These are phyloP conservation scores for Chironomus riparius DNA, from an alignment of 2,888 invertebrate species.

Conservation along the genomic window DNA sequence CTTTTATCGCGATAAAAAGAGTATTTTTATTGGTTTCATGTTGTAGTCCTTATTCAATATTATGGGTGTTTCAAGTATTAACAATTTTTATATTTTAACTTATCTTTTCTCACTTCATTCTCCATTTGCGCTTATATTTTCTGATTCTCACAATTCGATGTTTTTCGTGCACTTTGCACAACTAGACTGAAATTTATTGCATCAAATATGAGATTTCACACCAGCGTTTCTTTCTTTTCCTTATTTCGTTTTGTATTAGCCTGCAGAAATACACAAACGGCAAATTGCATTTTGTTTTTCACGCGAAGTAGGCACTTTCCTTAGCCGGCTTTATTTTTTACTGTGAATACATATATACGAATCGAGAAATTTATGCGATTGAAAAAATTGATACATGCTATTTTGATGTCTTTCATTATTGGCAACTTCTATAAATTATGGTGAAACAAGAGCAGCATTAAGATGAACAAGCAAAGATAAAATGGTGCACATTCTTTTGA, in stretches of 20 bases:
- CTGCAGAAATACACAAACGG: constrained; percentile 5
- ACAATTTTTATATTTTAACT: constrained; percentile 10
- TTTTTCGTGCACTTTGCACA: constrained; percentile 22
- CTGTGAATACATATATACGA: not conserved
- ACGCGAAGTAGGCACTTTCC: constrained; percentile 1
- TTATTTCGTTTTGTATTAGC: not conserved
- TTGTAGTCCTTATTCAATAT: constrained; percentile 8
- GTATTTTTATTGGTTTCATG: constrained; percentile 24
- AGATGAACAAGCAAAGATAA: constrained; percentile 10
- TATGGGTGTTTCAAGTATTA: constrained; percentile 16
- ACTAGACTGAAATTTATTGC: constrained; percentile 24
- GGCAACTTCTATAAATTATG: constrained; percentile 19
- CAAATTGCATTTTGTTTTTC: constrained; percentile 15
- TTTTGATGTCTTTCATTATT: constrained; percentile 22
- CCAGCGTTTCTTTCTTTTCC: not conserved
- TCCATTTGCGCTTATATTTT: not conserved
- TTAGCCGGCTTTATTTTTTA: not conserved
- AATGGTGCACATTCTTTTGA: constrained; percentile 1
- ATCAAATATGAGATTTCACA: constrained; percentile 26
- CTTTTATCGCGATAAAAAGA: constrained; percentile 11
- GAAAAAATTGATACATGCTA: constrained; percentile 7
- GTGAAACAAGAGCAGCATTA: constrained; percentile 19
- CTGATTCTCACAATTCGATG: not conserved
- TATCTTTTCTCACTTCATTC: constrained; percentile 8
- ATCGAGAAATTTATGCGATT: constrained; percentile 16